Evolutionary conservation across 2,797 vertebrate species (phyloP).

Genomic region (Chelonia mydas): DNA sequence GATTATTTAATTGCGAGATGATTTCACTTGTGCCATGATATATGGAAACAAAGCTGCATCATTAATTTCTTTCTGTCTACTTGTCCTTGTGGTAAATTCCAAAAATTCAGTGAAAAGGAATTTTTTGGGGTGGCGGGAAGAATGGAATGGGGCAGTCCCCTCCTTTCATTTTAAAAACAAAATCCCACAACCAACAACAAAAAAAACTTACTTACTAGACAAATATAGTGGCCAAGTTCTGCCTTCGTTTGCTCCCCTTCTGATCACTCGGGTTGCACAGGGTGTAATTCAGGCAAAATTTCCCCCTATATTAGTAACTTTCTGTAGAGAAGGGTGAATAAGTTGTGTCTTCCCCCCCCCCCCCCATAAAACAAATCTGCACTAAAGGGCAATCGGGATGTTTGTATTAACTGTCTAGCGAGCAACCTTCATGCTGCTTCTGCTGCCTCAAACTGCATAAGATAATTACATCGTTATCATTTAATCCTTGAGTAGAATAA

Average conservation of each 20-base stretch:
- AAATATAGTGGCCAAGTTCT: neutral
- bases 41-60: neutral
- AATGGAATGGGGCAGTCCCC: neutral
- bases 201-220: neutral
- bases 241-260: neutral
- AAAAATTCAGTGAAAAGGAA: neutral
- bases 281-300: neutral
- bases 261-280: neutral
- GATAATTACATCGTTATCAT: constrained; percentile 10
- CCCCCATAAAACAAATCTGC: fast-evolving
- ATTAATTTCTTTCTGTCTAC: neutral
- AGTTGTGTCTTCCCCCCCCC: no score
- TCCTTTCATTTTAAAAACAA: neutral
- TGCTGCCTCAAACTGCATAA: neutral
- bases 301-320: neutral
- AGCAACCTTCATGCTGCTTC: neutral
- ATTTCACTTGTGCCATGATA: neutral
- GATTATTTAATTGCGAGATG: neutral
- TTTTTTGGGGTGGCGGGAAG: neutral
- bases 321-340: fast-evolving
- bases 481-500: constrained; percentile 28
- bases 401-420: neutral
- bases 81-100: neutral
- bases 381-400: fast-evolving
- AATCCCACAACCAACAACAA: neutral